Conservation (phyloP, 2,113 vertebrate genomes). For the Daubentonia madagascariensis region DNA sequence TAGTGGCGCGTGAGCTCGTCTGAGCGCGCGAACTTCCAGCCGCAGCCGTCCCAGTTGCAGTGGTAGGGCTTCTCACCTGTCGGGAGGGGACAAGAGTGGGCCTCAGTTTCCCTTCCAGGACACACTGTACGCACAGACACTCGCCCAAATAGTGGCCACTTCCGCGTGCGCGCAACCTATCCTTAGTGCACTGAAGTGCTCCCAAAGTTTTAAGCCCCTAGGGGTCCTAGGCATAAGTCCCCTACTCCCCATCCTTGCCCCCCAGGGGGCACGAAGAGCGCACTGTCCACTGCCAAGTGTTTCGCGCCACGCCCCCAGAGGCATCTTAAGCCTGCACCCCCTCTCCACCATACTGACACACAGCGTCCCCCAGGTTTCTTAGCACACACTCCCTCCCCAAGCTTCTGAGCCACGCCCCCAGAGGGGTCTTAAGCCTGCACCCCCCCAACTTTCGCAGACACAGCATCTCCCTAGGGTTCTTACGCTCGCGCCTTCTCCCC, state of each 20-base stretch:
- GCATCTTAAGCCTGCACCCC: rapidly evolving
- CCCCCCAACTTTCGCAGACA: not conserved
- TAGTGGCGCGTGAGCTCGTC: slow-evolving; percentile 97
- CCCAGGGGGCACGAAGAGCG: not conserved
- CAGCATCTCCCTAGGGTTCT: not conserved
- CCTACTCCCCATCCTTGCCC: not conserved
- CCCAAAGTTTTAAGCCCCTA: not conserved
- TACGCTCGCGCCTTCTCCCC: no score
- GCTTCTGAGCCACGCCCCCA: not conserved
- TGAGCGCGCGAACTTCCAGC: slow-evolving; percentile 96
- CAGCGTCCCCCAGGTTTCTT: not conserved
- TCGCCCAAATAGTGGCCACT: no score
- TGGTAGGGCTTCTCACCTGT: slow-evolving; percentile 97
- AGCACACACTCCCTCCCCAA: not conserved
- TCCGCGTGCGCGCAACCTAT: not conserved
- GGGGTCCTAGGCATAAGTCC: not conserved
- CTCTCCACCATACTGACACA: not conserved
- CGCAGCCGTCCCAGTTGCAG: slow-evolving; percentile 97
- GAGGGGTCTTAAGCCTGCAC: not conserved
- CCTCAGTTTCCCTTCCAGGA: not conserved
- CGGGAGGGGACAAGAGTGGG: not conserved
- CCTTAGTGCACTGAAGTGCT: not conserved
- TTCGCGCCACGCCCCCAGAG: not conserved
- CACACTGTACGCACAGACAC: not conserved
- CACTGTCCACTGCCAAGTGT: not conserved